Base-by-base conservation (phyloP, 2,797 vertebrate species). In the Enteromius viviparus region DNA sequence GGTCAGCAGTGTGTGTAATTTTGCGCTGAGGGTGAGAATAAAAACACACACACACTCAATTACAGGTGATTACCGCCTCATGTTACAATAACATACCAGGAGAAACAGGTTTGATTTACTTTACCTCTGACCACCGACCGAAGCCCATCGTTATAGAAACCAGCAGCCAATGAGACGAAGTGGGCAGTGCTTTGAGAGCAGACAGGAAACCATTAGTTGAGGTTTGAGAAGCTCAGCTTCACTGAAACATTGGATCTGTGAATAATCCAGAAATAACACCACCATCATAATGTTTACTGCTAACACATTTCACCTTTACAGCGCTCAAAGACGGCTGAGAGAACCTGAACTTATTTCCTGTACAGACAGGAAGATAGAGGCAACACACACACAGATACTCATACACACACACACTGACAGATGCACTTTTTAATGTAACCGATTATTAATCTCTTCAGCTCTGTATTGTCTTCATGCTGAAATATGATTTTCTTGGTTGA, bases 11-110 rank as follows among this genome's bases (percentile, higher is more conserved):
- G 78, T 60, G 66, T 80, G 78, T 80, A 93, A 93, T 90, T 91
- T 87, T 91, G 91, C 90, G 89, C 90, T 91, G 92, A 92, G 89
- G 91, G 90, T 92, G 89, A 92, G 90, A 90, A 94, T 93, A 93
- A 91, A 94, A 92, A 93, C 91, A 58, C 4, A 23, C 49, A 51
- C 51, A 53, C 64, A 51, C 47, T 79, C n/a, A 58, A 55, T 70
- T 23, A 60, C 69, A 58, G 19, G 26, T 32, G 15, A 26, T 80
- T 80, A 71, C 62, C 78, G 29, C 53, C 66, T 80, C 51, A 34
- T 0, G 19, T 80, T 80, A 71, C 68, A 80, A 80, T 80, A 80
- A 71, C 66, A 71, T 15, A 80, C 77, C 66, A 62, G 40, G 1
- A 80, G 53, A 60, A 71, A 23, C 68, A 62, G 26, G n/a, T 60